Evolutionary conservation across 1,140 invertebrate species (phyloP).

Genomic region (Stegodyphus dumicola): DNA sequence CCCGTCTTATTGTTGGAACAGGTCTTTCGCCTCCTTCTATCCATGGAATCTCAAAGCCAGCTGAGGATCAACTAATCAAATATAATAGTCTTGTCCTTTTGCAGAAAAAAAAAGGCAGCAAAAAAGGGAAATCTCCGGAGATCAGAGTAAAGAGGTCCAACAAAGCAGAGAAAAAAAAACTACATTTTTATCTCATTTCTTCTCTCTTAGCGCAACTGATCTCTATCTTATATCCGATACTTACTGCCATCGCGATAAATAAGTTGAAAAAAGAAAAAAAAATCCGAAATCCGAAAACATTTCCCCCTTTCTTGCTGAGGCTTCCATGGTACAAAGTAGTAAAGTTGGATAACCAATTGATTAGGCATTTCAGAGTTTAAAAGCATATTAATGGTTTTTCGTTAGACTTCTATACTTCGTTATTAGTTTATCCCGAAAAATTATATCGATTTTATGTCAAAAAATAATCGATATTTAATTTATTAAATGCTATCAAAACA

Average conservation of each 20-base stretch:
- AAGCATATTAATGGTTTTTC: too few relatives aligned
- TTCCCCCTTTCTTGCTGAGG: too few relatives aligned
- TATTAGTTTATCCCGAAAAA: too few relatives aligned
- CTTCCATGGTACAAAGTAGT: too few relatives aligned
- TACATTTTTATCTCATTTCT: background rate
- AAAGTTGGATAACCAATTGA: too few relatives aligned
- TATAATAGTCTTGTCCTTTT: slow-evolving; percentile 34
- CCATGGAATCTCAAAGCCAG: slow-evolving; percentile 3
- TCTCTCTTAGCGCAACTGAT: slow-evolving; percentile 8
- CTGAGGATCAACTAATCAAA: slow-evolving; percentile 57
- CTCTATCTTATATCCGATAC: slow-evolving; percentile 38
- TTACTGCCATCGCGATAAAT: background rate
- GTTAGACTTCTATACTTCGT: too few relatives aligned
- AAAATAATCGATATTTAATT: too few relatives aligned
- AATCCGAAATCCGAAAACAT: too few relatives aligned
- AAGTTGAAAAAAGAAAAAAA: too few relatives aligned
- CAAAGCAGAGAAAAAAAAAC: background rate
- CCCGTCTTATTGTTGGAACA: background rate
- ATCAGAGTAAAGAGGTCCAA: background rate
- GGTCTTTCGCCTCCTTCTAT: background rate
- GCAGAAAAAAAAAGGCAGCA: background rate
- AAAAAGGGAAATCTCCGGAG: background rate
- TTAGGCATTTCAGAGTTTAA: too few relatives aligned
- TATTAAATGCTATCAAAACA: too few relatives aligned
- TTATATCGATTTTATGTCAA: too few relatives aligned